A percentile compares a stretch with the other conserved stretches of the same genome.
phyloP scores from a whole-genome alignment of 2,797 vertebrate species.

The Sciurus vulgaris region DNA sequence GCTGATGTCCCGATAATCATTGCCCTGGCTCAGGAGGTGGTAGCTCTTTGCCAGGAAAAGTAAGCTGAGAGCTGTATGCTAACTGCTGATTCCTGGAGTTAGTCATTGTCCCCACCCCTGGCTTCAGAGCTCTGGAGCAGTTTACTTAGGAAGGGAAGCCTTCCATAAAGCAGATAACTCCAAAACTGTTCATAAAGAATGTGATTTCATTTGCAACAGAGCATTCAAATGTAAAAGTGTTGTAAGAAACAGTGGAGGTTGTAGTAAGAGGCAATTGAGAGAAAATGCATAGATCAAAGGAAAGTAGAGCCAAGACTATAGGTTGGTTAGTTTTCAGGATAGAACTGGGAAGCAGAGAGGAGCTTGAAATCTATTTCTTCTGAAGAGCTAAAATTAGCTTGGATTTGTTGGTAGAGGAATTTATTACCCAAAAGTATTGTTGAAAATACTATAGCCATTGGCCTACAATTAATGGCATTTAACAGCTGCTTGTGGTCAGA shows the following conservation, averaged over 20 bases:
- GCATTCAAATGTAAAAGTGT: neutral
- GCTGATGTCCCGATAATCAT: fast-evolving
- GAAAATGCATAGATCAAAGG: neutral
- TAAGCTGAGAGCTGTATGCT: too few relatives aligned
- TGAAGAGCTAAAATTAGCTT: neutral
- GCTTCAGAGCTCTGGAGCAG: neutral
- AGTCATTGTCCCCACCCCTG: too few relatives aligned
- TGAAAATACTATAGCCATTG: neutral
- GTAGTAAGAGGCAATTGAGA: too few relatives aligned
- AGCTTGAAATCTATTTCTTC: neutral
- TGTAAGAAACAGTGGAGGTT: neutral
- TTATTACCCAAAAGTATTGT: neutral
- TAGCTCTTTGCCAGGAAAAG: neutral
- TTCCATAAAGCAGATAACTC: neutral
- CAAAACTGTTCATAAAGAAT: neutral
- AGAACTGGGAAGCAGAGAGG: neutral
- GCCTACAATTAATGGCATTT: neutral
- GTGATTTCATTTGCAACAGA: neutral
- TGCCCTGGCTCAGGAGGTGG: neutral
- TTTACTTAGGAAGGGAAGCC: neutral
- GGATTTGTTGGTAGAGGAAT: neutral
- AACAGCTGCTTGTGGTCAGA: neutral
- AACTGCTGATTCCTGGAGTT: neutral
- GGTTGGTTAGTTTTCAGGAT: neutral
- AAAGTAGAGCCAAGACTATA: neutral